Evolutionary conservation across 2,113 vertebrate genomes (phyloP), one percentile per base, ranked within the genome.

Genomic region (Dromas ardeola): DNA sequence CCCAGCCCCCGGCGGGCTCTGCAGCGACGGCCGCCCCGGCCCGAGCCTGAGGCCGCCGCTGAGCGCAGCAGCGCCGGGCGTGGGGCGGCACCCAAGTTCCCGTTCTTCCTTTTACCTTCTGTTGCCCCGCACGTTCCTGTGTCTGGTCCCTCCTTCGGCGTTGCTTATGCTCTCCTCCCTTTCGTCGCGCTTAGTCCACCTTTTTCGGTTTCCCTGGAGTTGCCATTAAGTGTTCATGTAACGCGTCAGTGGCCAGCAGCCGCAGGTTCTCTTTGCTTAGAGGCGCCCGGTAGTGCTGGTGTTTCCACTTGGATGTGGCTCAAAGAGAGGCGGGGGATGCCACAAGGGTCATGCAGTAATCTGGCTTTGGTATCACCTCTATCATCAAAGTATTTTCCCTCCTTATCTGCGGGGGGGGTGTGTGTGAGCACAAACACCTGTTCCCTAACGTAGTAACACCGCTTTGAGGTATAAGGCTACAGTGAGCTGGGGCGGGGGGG

Each of bases 311-410:
- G 2, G 43, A 0, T 4, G 6, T 1, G 11, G 63, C 50, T 47
- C 5, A 5, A 8, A 1, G 30, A 1, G 26, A 27, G 45, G 80
- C 61, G 1, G 27, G 18, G 42, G 16, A 0, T 40, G 58, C 29
- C 17, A 0, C 3, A 1, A 1, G n/a, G 26, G 5, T 17, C 3
- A 12, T 6, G 17, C 59, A 1, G 14, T 6, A 9, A 9, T 7
- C 21, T 38, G 1, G 1, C 32, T 11, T 2, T 2, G 47, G 0
- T 5, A 4, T 0, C 34, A 0, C 17, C 8, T 4, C 1, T 11
- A 27, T 6, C 8, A 11, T 6, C 52, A 1, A 19, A 30, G 47
- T 4, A 8, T 8, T 65, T 22, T 43, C 17, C 27, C 22, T 11
- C 18, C 1, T 10, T 7, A 3, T 12, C 19, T 23, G 47, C 61